Evolutionary conservation across 2,113 vertebrate genomes (phyloP).

Genomic region (Thalassoma bifasciatum): DNA sequence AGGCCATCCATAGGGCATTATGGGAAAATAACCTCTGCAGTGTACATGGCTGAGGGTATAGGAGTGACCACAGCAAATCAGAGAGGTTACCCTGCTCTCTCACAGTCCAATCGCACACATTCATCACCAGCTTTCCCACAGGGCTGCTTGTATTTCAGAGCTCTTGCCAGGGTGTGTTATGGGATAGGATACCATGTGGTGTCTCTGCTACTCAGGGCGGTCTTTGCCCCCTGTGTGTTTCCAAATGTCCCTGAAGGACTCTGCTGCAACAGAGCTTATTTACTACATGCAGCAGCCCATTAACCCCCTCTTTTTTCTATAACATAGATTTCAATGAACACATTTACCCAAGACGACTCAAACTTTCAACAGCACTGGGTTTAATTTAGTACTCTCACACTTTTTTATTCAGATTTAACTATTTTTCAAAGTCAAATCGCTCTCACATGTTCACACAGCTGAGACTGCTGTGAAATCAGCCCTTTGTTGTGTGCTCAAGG

Average conservation of each 20-base stretch:
- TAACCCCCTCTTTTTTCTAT: slow-evolving; percentile 3
- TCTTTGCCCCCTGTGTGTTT: slow-evolving; percentile 34
- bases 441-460: neutral
- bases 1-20: slow-evolving; percentile 47
- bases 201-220: slow-evolving; percentile 27
- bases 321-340: neutral
- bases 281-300: slow-evolving; percentile 7
- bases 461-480: neutral
- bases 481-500: slow-evolving; percentile 31
- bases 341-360: neutral
- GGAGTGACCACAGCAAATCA: slow-evolving; percentile 47
- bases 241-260: slow-evolving; percentile 20
- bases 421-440: slow-evolving; percentile 15
- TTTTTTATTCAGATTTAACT: neutral
- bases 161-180: slow-evolving; percentile 52
- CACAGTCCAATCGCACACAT: slow-evolving; percentile 55
- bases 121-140: slow-evolving; percentile 69
- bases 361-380: neutral
- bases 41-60: slow-evolving; percentile 44
- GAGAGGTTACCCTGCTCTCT: slow-evolving; percentile 59
- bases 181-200: slow-evolving; percentile 39
- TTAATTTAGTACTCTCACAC: neutral
- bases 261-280: neutral
- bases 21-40: slow-evolving; percentile 50
- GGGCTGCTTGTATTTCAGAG: slow-evolving; percentile 45